These are phyloP conservation scores for Thamnophis elegans DNA, from an alignment of 2,797 vertebrate species.

Conservation along the genomic window DNA sequence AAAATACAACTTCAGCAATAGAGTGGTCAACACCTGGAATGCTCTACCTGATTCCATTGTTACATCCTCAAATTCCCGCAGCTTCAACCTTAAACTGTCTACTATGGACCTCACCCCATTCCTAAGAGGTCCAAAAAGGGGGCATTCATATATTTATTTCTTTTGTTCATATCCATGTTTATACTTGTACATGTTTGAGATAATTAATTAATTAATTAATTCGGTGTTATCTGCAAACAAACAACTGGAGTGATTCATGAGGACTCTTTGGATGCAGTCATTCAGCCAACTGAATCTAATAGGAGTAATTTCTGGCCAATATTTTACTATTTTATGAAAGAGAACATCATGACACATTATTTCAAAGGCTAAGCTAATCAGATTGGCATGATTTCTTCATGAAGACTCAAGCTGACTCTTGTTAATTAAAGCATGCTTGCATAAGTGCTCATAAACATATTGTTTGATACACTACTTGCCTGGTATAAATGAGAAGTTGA, in stretches of 20 bases:
- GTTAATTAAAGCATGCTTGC: background rate
- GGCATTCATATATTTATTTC: too few relatives aligned
- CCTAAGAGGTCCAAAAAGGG: too few relatives aligned
- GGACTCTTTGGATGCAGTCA: background rate
- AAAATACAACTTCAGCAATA: too few relatives aligned
- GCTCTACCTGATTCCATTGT: too few relatives aligned
- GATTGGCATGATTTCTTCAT: background rate
- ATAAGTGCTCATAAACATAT: background rate
- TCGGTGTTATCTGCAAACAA: background rate
- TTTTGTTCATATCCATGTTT: too few relatives aligned
- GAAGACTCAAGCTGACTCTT: background rate
- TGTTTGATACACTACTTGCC: background rate
- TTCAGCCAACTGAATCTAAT: background rate
- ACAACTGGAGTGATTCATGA: background rate
- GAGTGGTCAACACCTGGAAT: too few relatives aligned
- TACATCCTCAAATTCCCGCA: too few relatives aligned
- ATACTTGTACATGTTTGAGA: too few relatives aligned
- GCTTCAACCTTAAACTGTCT: too few relatives aligned
- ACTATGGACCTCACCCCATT: too few relatives aligned
- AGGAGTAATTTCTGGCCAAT: background rate
- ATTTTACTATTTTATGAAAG: background rate
- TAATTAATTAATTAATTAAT: too few relatives aligned
- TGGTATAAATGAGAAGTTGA: background rate
- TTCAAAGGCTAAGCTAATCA: background rate
- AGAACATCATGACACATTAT: background rate